These are phyloP conservation scores for Synergus gifuensis DNA, from an alignment of 2,888 invertebrate genomes.

Conservation along the genomic window DNA sequence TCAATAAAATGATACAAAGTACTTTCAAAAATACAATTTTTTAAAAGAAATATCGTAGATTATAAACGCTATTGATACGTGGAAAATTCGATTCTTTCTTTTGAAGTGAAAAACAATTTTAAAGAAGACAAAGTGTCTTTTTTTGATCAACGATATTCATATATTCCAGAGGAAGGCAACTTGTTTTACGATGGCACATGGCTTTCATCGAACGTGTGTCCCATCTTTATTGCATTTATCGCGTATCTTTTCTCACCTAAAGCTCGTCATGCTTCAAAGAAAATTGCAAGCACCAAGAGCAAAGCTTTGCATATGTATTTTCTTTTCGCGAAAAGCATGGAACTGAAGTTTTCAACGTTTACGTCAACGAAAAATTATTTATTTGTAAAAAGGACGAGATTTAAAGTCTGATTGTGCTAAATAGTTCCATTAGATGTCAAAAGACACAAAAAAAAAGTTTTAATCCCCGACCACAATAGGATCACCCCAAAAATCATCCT, in stretches of 20 bases:
- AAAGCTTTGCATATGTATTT: conserved; percentile 20
- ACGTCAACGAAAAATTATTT: no score
- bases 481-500: no score
- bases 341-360: no score
- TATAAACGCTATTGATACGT: background rate
- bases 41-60: background rate
- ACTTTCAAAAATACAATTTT: background rate
- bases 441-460: no score
- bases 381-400: no score
- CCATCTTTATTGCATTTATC: conserved; percentile 51
- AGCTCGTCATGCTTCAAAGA: conserved; percentile 10
- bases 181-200: conserved; percentile 43
- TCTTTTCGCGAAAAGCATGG: background rate
- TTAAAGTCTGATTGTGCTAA: no score
- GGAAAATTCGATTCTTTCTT: background rate
- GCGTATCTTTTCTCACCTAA: background rate
- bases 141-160: conserved; percentile 27
- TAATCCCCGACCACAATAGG: no score
- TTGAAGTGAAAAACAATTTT: background rate
- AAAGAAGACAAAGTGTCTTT: background rate
- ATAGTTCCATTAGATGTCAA: no score
- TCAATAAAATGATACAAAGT: no score
- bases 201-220: conserved; percentile 45
- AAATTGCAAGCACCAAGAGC: conserved; percentile 6
- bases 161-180: conserved; percentile 23